Evolutionary conservation across 2,113 vertebrate genomes (phyloP), one percentile per base, ranked within the genome.

Genomic region (Motacilla alba): DNA sequence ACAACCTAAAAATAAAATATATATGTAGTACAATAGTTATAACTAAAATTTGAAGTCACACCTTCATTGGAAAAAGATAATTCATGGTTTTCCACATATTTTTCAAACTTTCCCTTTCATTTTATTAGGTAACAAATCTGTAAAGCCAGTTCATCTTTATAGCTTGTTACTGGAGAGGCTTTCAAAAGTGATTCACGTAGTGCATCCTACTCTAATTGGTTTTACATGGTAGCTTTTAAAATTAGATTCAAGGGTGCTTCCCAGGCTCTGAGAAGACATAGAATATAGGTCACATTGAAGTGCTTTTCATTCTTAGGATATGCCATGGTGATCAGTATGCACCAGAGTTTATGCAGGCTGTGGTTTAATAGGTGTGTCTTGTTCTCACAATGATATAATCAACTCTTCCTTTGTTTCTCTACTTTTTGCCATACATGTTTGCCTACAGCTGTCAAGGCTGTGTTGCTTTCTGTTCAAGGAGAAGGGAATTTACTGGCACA

Each of bases 171-270:
- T 44, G 63, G 84, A 94, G 81, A 85, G 53, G 58, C 75, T 58
- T 93, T 93, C 75, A 95, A 50, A 94, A 93, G 82, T 94, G 90
- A 76, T 89, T 93, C 1, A 3, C 84, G 76, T 79, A 91, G 70
- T 91, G 63, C 47, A 69, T 93, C 93, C 63, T 85, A 79, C 78
- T 66, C 87, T 95, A 96, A 94, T 95, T 95, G 89, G 93, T 95
- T 97, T 96, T 93, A 91, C 95, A 95, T 21, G 79, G 91, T 85
- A 77, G 89, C 84, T 97, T 95, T 95, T 94, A 96, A 95, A 97
- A 95, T 95, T 97, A 97, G 92, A 95, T 95, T 90, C 89, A 91
- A 96, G 91, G 75, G 84, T 96, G 63, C 94, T 95, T 97, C 93
- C 90, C 93, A 95, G 89, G 78, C 87, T 93, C 93, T 94, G 79